Evolutionary conservation across 2,888 invertebrate species (phyloP).

Genomic region (Caradrina clavipalpis): DNA sequence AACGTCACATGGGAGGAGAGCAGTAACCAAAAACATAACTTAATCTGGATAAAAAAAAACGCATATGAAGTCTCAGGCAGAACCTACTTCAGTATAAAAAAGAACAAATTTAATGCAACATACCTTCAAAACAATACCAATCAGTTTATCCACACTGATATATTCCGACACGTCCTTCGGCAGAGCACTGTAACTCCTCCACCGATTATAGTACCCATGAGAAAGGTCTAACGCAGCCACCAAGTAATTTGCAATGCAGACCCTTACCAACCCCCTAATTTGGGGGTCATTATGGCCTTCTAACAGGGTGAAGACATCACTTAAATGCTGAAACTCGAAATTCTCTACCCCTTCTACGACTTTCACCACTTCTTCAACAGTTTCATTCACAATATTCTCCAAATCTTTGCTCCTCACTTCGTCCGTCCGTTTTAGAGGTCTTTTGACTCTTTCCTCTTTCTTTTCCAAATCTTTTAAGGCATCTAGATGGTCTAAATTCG

Average conservation of each 20-base stretch:
- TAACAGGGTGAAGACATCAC: slow-evolving; percentile 93
- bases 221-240: slow-evolving; percentile 90
- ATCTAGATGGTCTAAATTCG: slow-evolving; percentile 77
- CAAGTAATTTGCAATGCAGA: slow-evolving; percentile 93
- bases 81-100: too few relatives aligned
- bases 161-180: slow-evolving; percentile 81
- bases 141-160: slow-evolving; percentile 86
- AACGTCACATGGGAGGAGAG: too few relatives aligned
- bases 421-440: slow-evolving; percentile 72
- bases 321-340: slow-evolving; percentile 91
- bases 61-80: too few relatives aligned
- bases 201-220: slow-evolving; percentile 89
- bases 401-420: slow-evolving; percentile 67
- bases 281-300: slow-evolving; percentile 95
- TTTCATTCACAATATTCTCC: slow-evolving; percentile 34
- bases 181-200: slow-evolving; percentile 82
- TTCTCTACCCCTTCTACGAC: slow-evolving; percentile 53
- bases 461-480: slow-evolving; percentile 72
- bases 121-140: slow-evolving; percentile 91
- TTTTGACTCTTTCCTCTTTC: slow-evolving; percentile 69
- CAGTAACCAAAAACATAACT: too few relatives aligned
- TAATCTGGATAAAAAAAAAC: too few relatives aligned
- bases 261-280: slow-evolving; percentile 93
- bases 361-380: slow-evolving; percentile 67
- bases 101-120: slow-evolving; percentile 37